Evolutionary conservation across 2,797 vertebrate species (phyloP).

Genomic region (Clamator glandarius): DNA sequence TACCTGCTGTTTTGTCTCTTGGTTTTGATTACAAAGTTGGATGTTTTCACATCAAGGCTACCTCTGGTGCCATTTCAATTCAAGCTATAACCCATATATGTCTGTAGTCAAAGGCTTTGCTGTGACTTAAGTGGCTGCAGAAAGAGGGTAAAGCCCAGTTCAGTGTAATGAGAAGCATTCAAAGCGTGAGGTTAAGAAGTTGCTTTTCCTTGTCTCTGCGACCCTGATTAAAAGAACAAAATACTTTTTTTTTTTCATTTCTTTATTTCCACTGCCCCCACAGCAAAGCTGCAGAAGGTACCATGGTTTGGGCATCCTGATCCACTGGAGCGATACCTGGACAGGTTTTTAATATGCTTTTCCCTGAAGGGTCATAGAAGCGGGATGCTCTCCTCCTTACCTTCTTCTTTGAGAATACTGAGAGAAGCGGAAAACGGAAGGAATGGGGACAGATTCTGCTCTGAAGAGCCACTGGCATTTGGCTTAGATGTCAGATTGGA

Average conservation of each 20-base stretch:
- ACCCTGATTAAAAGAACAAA: background rate
- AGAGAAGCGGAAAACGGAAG: background rate
- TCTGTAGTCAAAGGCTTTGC: background rate
- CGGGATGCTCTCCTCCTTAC: background rate
- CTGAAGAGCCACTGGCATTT: background rate
- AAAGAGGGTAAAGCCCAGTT: background rate
- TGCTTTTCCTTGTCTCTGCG: background rate
- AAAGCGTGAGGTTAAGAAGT: background rate
- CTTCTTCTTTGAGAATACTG: background rate
- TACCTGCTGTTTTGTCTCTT: constrained; percentile 46
- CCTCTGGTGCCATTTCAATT: background rate
- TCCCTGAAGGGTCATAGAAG: background rate
- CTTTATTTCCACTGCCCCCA: background rate
- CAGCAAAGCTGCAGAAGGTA: background rate
- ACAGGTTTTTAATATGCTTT: background rate
- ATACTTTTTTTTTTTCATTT: background rate
- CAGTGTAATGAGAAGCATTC: background rate
- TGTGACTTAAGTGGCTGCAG: background rate
- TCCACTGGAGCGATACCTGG: background rate
- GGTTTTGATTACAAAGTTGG: constrained; percentile 13
- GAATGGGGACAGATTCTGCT: background rate
- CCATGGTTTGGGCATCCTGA: background rate
- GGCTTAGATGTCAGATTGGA: background rate
- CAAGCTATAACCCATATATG: rapidly evolving
- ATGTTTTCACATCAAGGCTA: background rate